Evolutionary conservation across 2,888 invertebrate genomes (phyloP).

Genomic region (Cistogaster globosa): DNA sequence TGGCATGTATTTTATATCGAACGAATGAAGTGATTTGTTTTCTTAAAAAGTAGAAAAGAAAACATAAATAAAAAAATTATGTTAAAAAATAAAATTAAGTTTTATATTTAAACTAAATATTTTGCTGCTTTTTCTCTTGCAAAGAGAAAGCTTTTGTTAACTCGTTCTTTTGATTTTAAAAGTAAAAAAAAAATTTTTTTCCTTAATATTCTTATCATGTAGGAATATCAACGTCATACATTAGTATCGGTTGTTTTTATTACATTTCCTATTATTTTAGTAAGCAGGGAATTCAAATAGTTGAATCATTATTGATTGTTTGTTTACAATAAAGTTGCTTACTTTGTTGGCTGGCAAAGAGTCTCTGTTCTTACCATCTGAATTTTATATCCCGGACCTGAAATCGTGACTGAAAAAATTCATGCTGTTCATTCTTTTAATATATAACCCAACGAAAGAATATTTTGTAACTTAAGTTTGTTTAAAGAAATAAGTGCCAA

Average conservation of each 20-base stretch:
- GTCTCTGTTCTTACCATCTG: no score
- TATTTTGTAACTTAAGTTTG: no score
- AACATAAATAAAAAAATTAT: background rate
- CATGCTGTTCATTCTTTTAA: no score
- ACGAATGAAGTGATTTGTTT: conserved; percentile 10
- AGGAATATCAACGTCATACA: conserved; percentile 43
- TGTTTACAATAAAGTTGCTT: no score
- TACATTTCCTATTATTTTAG: conserved; percentile 25
- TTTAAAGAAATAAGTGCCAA: no score
- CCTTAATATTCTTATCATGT: conserved; percentile 49
- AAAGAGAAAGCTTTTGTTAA: conserved; percentile 16
- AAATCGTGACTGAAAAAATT: no score
- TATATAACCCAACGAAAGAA: no score
- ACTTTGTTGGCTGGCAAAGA: no score
- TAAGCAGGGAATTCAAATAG: background rate
- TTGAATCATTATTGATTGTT: background rate
- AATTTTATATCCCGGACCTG: no score
- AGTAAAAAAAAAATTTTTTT: conserved; percentile 12
- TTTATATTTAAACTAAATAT: background rate
- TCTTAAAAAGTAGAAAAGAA: background rate
- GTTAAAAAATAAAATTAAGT: background rate
- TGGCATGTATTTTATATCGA: conserved; percentile 25
- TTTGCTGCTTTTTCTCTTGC: background rate
- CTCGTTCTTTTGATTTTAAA: conserved; percentile 4
- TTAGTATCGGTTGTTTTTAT: conserved; percentile 32